phyloP scores from a whole-genome alignment of 2,113 vertebrate species.

The Xenus cinereus region DNA sequence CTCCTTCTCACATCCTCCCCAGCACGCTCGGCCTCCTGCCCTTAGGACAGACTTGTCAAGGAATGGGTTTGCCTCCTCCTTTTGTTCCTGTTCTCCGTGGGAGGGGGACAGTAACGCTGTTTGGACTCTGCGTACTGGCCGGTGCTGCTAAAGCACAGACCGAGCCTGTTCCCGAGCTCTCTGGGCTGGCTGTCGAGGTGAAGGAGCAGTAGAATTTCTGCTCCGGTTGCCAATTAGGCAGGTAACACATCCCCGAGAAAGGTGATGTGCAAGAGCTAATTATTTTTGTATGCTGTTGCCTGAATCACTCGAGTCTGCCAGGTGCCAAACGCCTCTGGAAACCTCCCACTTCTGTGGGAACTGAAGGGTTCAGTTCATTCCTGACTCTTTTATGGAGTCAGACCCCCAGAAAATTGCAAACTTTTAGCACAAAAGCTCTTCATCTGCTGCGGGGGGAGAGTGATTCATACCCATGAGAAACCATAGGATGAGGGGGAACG shows the following conservation, averaged over 20 bases:
- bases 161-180: neutral
- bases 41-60: neutral
- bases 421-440: neutral
- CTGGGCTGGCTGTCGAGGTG: neutral
- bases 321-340: neutral
- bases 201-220: neutral
- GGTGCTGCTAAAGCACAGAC: neutral
- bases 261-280: neutral
- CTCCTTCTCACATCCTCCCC: neutral
- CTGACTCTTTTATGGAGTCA: neutral
- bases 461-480: conserved; percentile 8
- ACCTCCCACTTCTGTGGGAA: neutral
- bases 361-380: neutral
- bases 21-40: neutral
- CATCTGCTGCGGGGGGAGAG: neutral
- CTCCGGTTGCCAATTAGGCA: neutral
- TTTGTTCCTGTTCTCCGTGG: neutral
- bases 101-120: neutral
- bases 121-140: neutral
- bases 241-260: conserved; percentile 13
- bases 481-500: too few species aligned
- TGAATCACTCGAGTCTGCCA: neutral
- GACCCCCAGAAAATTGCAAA: neutral
- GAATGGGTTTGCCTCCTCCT: neutral
- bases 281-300: neutral